Base-by-base conservation (phyloP, 2,888 invertebrate genomes). In the Pediacus dermestoides region DNA sequence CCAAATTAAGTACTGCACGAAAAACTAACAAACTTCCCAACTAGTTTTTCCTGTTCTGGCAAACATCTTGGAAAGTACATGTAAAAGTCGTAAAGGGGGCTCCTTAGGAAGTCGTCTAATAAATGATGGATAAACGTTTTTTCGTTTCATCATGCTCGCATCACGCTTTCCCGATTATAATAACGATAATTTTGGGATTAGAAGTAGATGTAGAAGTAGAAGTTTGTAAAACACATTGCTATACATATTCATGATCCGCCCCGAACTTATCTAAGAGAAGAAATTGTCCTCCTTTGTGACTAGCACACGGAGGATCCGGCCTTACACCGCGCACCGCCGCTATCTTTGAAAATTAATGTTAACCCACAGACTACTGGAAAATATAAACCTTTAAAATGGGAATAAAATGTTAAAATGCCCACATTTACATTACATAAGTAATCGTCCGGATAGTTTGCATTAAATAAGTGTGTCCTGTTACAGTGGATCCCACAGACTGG, bases 341-440 rank as follows among this genome's bases (percentile, higher is more conserved):
- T 54, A 58, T 60, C 58, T 55, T 47, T 51, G 55, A 52, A 55
- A 58, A 60, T 60, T 61, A 60, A 61, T 60, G 59, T 53, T 56
- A 53, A 50, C 57, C 52, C n/a, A n/a, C n/a, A 54, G 57, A 57
- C 55, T 54, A 51, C 48, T 58, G 58, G 60, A 59, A 60, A 61
- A 59, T 60, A 60, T 62, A 61, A 63, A 64, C 59, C 57, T 58
- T 56, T 53, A 58, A 60, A 61, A 63, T 63, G 63, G 58, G 60
- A 60, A 61, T 57, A 61, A 63, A 64, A 63, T 61, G 63, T 57
- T 60, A 62, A 63, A 60, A 57, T 51, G 50, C 42, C n/a, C 39
- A 43, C 52, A 57, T 60, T 60, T 57, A 49, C 60, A 57, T 60
- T 53, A 57, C 57, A 52, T 59, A 53, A 53, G 55, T 55, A 50